phyloP scores from a whole-genome alignment of 2,113 vertebrate species.

The Cynopterus brachyotis region DNA sequence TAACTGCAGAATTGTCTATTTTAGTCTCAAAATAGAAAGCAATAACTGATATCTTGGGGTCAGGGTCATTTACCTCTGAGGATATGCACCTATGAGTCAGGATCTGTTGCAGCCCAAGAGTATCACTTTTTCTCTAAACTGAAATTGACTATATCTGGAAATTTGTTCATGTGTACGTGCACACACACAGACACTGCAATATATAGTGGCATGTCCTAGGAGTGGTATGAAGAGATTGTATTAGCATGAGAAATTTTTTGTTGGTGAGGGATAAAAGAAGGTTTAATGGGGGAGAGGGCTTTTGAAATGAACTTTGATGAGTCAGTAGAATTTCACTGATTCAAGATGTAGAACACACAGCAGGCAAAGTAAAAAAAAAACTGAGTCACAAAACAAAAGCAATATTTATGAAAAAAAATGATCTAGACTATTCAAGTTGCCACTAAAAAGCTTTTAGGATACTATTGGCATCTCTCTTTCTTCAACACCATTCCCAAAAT shows the following conservation, averaged over 20 bases:
- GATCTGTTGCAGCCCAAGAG: background rate
- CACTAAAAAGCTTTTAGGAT: background rate
- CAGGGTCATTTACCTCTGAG: background rate
- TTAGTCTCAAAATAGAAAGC: background rate
- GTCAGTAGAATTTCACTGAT: background rate
- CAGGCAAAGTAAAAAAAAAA: background rate
- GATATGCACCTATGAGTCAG: background rate
- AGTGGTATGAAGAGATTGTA: background rate
- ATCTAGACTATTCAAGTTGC: background rate
- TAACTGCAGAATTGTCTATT: background rate
- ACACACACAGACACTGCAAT: background rate
- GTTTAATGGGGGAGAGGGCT: background rate
- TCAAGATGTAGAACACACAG: background rate
- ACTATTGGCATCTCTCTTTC: background rate
- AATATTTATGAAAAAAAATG: background rate
- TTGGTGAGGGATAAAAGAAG: background rate
- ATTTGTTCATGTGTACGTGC: background rate
- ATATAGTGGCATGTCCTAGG: background rate
- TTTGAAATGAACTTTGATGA: background rate
- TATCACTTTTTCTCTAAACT: background rate
- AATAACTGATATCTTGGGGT: background rate
- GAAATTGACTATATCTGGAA: background rate
- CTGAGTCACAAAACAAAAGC: background rate
- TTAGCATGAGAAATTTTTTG: background rate
- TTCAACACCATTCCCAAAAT: background rate